Evolutionary conservation across 1,140 invertebrate genomes (phyloP), one percentile per base, ranked within the genome.

Genomic region (Atta texana): DNA sequence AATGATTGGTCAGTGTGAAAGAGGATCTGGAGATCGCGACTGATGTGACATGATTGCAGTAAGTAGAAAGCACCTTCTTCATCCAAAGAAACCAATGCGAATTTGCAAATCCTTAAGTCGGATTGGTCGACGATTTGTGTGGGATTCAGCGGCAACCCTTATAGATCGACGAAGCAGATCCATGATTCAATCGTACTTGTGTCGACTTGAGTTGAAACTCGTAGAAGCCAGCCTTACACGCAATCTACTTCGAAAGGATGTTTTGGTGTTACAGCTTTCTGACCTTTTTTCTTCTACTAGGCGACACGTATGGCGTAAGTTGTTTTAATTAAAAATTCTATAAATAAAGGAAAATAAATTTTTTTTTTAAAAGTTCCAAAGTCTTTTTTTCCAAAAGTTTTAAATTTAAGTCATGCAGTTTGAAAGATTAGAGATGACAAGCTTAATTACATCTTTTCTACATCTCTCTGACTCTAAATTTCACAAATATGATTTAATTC

Each of bases 51-150:
- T 16, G 49, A 72, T 85, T 59, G 49, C 31, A 51, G 81, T 87
- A 76, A 85, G 63, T 91, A 90, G 90, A 90, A 89, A 88, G 87
- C 80, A 61, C 57, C 61, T 76, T 85, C 39, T 57, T 72, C 39
- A n/a, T 57, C 16, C 34, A 44, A 85, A 0, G 34, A 74, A 59
- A 84, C 12, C 24, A 31, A 24, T 63, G 49, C 2, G 28, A 59
- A 82, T 66, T 5, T 16, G 12, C 14, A 12, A 39, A 44, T 85
- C 28, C 89, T 66, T 16, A 69, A 69, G 57, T 72, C 76, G 71
- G 85, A 92, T 93, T 92, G 90, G 91, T 86, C 72, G 75, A 85
- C 51, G 34, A 24, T 49, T 77, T 10, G 86, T 82, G 91, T 91
- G 92, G 87, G 88, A 89, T 71, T 0, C 1, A 55, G 24, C 16